Conservation (phyloP, 2,888 invertebrate genomes). For the Epinotia brunnichana region DNA sequence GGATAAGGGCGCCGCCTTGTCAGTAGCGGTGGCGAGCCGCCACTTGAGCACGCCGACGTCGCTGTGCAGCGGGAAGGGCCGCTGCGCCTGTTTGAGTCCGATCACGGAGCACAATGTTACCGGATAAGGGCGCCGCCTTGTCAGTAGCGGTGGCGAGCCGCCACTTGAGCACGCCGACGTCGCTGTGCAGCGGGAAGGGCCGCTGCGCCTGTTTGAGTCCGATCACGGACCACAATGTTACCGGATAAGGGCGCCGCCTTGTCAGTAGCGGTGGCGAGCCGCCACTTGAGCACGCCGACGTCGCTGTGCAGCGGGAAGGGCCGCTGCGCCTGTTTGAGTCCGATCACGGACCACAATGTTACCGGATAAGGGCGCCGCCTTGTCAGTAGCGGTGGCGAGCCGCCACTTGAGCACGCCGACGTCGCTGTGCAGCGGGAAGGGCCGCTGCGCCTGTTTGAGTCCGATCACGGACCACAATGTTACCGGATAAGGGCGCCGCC, state of each 20-base stretch:
- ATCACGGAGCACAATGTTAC: slow-evolving; percentile 85
- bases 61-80: slow-evolving; percentile 97
- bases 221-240: slow-evolving; percentile 83
- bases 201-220: slow-evolving; percentile 96
- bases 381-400: slow-evolving; percentile 87
- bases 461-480: slow-evolving; percentile 85
- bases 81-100: slow-evolving; percentile 94
- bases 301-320: slow-evolving; percentile 98
- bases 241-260: slow-evolving; percentile 94
- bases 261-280: slow-evolving; percentile 88
- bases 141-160: slow-evolving; percentile 88
- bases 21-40: slow-evolving; percentile 88
- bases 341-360: slow-evolving; percentile 83
- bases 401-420: slow-evolving; percentile 99
- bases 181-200: slow-evolving; percentile 97
- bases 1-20: slow-evolving; percentile 93
- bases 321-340: slow-evolving; percentile 95
- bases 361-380: slow-evolving; percentile 95
- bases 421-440: slow-evolving; percentile 97
- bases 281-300: slow-evolving; percentile 98
- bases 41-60: slow-evolving; percentile 99
- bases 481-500: slow-evolving; percentile 94
- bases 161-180: slow-evolving; percentile 99
- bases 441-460: slow-evolving; percentile 95
- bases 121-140: slow-evolving; percentile 93